Base-by-base conservation (phyloP, 2,113 vertebrate genomes). In the Benitochromis conjunctus region DNA sequence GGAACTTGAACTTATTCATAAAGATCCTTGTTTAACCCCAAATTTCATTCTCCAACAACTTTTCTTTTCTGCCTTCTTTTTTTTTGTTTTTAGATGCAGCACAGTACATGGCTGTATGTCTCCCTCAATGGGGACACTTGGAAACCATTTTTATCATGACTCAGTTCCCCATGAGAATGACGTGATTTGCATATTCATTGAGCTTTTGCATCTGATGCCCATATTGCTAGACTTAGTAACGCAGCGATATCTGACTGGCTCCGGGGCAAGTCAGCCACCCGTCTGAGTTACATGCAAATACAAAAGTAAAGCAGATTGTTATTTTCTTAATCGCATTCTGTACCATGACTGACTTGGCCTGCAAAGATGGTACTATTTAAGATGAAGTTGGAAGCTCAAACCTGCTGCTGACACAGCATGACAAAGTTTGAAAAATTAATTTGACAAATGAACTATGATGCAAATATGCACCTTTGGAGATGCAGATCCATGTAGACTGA, bases 281-380 rank as follows among this genome's bases (percentile, higher is more conserved):
- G 90, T 95, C 95, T 96, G 92, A 90, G 56, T 71, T 87, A 76
- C 88, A 94, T 95, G 93, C 94, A 96, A 96, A 95, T 93, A 84
- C 26, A 71, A 69, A 84, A 60, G 81, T 64, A 60, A 85, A 55
- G 86, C 84, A 77, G 79, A 55, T 64, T 24, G 3, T 9, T 77
- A 87, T 89, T 80, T 86, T 64, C 86, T 87, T 89, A 92, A 94
- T 90, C 86, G 21, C 38, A 21, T 90, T 86, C 71, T 83, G 7
- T 43, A 48, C 88, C 89, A 51, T 88, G 89, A 90, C 83, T 24
- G 82, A 83, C 88, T 89, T 19, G 81, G 38, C 62, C 56, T 69
- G 79, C 29, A 81, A 21, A 60, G 43, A 90, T 19, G 19, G 36
- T 48, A 34, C 19, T 10, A 38, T 53, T 77, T 24, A 16, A 48